Conservation (phyloP, 2,888 invertebrate species). For the Agrilus biguttatus region DNA sequence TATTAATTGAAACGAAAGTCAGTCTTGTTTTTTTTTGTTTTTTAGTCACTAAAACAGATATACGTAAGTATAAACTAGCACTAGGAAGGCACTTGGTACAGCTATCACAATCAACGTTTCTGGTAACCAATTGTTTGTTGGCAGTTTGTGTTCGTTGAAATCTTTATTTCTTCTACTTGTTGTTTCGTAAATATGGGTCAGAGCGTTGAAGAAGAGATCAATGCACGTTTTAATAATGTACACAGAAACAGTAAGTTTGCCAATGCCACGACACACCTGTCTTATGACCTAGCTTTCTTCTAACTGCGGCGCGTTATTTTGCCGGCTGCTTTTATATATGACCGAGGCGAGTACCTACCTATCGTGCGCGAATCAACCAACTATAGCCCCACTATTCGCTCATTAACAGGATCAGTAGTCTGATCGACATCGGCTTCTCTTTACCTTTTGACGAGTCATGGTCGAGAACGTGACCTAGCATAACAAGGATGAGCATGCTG, state of each 20-base stretch:
- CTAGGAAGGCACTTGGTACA: too few relatives aligned
- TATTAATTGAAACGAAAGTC: too few relatives aligned
- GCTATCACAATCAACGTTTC: too few relatives aligned
- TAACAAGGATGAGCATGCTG: constrained; percentile 9
- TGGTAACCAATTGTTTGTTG: too few relatives aligned
- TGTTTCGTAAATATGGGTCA: constrained; percentile 9
- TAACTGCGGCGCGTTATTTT: constrained; percentile 17
- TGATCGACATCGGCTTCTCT: constrained; percentile 6
- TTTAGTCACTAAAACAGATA: too few relatives aligned
- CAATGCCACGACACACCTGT: constrained; percentile 30
- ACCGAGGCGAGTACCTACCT: constrained; percentile 4
- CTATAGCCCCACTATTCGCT: constrained; percentile 3
- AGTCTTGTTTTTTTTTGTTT: too few relatives aligned
- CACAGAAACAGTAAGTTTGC: constrained; percentile 12
- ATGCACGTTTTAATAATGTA: too few relatives aligned
- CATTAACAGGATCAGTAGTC: constrained; percentile 10
- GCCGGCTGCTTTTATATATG: constrained; percentile 14
- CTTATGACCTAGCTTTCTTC: constrained; percentile 29
- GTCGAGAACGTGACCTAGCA: constrained; percentile 25
- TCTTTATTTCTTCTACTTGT: neutral
- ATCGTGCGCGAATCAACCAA: too few relatives aligned
- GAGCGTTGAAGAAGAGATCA: neutral
- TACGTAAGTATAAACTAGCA: too few relatives aligned
- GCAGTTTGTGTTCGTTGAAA: too few relatives aligned
- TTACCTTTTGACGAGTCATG: constrained; percentile 23